Percentiles rank a stretch among this genome's conserved stretches.
Evolutionary conservation across 2,797 vertebrate species (phyloP).

Genomic region (Rachycentron canadum): DNA sequence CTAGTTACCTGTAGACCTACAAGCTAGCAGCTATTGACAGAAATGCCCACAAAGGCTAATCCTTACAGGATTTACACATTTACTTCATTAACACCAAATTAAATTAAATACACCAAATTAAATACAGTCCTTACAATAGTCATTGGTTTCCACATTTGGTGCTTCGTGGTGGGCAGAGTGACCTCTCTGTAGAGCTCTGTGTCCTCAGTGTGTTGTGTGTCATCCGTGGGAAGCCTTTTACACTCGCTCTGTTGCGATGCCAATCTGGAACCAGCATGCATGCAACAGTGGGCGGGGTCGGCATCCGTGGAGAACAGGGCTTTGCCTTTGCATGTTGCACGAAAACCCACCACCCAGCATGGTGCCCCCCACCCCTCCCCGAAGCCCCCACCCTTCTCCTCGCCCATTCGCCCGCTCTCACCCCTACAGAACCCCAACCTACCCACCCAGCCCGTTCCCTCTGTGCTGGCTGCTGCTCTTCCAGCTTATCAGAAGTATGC

Average conservation of each 20-base stretch:
- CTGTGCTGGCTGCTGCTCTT: slow-evolving; percentile 68
- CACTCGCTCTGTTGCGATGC: slow-evolving; percentile 62
- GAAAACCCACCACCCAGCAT: slow-evolving; percentile 68
- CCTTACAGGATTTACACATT: not conserved
- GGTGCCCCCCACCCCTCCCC: slow-evolving; percentile 55
- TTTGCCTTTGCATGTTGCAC: slow-evolving; percentile 71
- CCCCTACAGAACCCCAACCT: slow-evolving; percentile 41
- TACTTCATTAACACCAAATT: too few relatives aligned
- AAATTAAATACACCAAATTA: not conserved
- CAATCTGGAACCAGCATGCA: slow-evolving; percentile 60
- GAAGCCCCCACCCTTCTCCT: slow-evolving; percentile 52
- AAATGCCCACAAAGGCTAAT: not conserved
- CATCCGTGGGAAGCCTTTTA: slow-evolving; percentile 73
- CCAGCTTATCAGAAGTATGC: slow-evolving; percentile 84
- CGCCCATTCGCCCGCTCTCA: slow-evolving; percentile 70
- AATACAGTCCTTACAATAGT: slow-evolving; percentile 3
- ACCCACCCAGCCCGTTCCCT: slow-evolving; percentile 40
- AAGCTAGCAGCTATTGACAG: not conserved
- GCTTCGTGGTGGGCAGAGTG: slow-evolving; percentile 64
- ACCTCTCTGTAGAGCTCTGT: slow-evolving; percentile 52
- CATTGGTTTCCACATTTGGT: slow-evolving; percentile 39
- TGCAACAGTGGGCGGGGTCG: slow-evolving; percentile 76
- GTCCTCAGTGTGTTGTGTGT: slow-evolving; percentile 64
- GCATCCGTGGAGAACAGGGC: slow-evolving; percentile 81
- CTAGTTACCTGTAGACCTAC: not conserved